Evolutionary conservation across 1,140 invertebrate genomes (phyloP).

Genomic region (Triops longicaudatus): DNA sequence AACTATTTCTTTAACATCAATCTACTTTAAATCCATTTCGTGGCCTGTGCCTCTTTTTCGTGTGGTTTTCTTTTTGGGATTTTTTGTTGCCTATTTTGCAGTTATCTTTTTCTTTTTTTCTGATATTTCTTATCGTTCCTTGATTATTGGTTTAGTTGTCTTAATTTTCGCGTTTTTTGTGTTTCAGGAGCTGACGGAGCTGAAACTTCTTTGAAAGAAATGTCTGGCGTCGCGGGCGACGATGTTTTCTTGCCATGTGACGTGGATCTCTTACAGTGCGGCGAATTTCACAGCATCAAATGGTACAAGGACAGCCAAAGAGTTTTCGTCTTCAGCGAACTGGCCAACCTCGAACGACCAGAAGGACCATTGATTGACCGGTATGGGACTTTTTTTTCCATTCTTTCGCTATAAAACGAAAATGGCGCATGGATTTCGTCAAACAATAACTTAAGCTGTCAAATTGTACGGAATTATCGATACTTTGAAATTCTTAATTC

Average conservation of each 20-base stretch:
- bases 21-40: too few relatives aligned
- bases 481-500: too few relatives aligned
- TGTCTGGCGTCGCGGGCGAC: slow-evolving; percentile 48
- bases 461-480: too few relatives aligned
- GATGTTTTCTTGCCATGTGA: slow-evolving; percentile 63
- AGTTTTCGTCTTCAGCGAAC: slow-evolving; percentile 74
- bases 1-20: too few relatives aligned
- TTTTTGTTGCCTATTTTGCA: too few relatives aligned
- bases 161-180: background rate
- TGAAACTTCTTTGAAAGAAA: slow-evolving; percentile 34
- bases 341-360: slow-evolving; percentile 56
- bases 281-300: slow-evolving; percentile 75
- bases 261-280: slow-evolving; percentile 64
- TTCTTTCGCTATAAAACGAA: background rate
- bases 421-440: too few relatives aligned
- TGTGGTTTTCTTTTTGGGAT: too few relatives aligned
- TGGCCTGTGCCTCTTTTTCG: too few relatives aligned
- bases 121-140: background rate
- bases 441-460: too few relatives aligned
- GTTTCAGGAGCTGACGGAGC: slow-evolving; percentile 16
- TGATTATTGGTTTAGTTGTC: background rate
- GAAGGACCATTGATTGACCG: slow-evolving; percentile 65
- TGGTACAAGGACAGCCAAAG: slow-evolving; percentile 74
- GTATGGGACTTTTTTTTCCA: slow-evolving; percentile 41
- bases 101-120: background rate